phyloP scores from a whole-genome alignment of 1,140 invertebrate species.

The Homalodisca vitripennis region DNA sequence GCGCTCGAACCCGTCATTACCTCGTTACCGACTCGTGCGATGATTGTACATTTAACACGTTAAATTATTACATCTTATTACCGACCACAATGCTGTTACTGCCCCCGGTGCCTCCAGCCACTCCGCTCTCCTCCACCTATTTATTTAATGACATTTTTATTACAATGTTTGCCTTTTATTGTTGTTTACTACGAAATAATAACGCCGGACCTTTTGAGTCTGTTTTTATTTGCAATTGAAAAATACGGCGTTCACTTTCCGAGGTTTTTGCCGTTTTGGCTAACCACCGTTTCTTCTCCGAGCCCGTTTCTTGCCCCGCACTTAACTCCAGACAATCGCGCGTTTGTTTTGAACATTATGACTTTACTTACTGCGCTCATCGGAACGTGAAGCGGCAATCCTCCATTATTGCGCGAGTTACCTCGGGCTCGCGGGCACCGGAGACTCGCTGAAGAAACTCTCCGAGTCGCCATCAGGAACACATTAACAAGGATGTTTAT shows the following conservation, averaged over 20 bases:
- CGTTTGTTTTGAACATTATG: slow-evolving; percentile 22
- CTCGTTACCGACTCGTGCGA: slow-evolving; percentile 17
- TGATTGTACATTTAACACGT: slow-evolving; percentile 26
- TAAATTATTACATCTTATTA: slow-evolving; percentile 24
- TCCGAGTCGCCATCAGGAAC: no score
- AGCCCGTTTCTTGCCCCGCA: neutral
- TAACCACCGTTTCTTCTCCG: slow-evolving; percentile 9
- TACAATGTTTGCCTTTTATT: slow-evolving; percentile 26
- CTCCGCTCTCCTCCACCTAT: neutral
- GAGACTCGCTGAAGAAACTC: no score
- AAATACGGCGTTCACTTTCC: slow-evolving; percentile 19
- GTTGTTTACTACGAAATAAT: slow-evolving; percentile 27
- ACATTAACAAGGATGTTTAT: no score
- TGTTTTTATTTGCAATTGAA: slow-evolving; percentile 26
- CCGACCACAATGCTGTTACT: slow-evolving; percentile 13
- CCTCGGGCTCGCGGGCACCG: no score
- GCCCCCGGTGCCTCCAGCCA: neutral
- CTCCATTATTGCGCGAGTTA: slow-evolving; percentile 23
- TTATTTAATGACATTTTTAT: slow-evolving; percentile 18
- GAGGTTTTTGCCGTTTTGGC: slow-evolving; percentile 20
- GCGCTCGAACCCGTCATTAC: slow-evolving; percentile 7
- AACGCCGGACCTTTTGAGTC: slow-evolving; percentile 20
- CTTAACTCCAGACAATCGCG: slow-evolving; percentile 8
- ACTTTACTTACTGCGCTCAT: neutral
- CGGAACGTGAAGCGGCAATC: neutral